These are phyloP conservation scores for Cygnus buccinator DNA, from an alignment of 2,113 vertebrate genomes.

Conservation along the genomic window DNA sequence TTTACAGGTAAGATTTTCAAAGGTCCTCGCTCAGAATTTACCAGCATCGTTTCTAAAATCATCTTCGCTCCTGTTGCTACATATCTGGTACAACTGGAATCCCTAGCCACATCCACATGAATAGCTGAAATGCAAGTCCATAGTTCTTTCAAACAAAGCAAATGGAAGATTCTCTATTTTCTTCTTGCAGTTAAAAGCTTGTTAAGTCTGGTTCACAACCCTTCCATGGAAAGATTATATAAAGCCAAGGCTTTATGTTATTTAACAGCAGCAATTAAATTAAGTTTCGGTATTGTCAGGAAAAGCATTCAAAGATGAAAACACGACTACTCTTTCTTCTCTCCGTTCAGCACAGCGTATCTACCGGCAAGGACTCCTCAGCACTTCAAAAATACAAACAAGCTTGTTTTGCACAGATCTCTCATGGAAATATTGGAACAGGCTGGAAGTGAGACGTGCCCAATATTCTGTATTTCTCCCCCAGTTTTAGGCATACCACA, in stretches of 20 bases:
- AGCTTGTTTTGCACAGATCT: background rate
- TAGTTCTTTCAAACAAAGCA: background rate
- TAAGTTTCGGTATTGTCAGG: background rate
- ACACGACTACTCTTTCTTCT: background rate
- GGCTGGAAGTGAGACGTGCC: background rate
- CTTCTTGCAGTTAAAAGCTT: background rate
- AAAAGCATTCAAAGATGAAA: background rate
- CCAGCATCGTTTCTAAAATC: background rate
- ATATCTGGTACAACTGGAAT: background rate
- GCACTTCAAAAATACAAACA: background rate
- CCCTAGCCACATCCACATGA: background rate
- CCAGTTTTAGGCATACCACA: background rate
- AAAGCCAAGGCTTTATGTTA: fast-evolving
- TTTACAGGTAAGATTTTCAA: background rate
- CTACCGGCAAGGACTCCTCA: background rate
- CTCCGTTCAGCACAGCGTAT: background rate
- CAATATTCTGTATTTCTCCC: background rate
- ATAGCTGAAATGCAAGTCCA: background rate
- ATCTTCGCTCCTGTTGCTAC: background rate
- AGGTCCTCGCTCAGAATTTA: background rate
- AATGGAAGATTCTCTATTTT: background rate
- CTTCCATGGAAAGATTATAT: too few relatives aligned
- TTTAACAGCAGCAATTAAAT: background rate
- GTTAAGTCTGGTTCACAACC: background rate
- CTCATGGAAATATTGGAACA: background rate